Evolutionary conservation across 2,797 vertebrate species (phyloP), one percentile per base, ranked within the genome.

Genomic region (Microctenopoma stevenorrisi): DNA sequence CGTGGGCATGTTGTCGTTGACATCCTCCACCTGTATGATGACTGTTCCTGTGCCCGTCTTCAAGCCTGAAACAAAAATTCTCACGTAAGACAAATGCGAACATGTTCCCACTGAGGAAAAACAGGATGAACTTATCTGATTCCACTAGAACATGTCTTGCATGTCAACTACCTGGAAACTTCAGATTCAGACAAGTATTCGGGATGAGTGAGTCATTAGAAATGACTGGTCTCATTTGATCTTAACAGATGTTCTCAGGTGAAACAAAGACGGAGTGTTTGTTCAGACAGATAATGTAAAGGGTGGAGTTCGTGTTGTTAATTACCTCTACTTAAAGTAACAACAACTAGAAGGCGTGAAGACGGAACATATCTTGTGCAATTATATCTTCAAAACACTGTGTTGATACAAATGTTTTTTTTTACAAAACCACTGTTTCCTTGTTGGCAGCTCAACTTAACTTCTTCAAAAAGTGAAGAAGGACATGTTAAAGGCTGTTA

Each of bases 21-120:
- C 82, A 55, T 96, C 95, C 12, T 91, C 83, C 38, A 98, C 76
- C 53, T 78, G 64, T 67, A 98, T 83, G 15, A 95, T 86, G 22
- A 97, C 82, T 2, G 92, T 96, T 61, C 96, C 97, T 3, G 92
- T 95, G 60, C 95, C 95, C 0, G 94, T 92, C 79, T 96, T 96
- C 11, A 89, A 80, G 82, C 67, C 97, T 98, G 73, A 3, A 59
- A 92, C 1, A 42, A 42, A n/a, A 62, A 15, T 28, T 53, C 16
- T 58, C 15, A 2, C 0, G 1, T 7, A 22, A 13, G 5, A 47
- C 75, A 56, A 64, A 14, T 58, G 30, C n/a, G 7, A 52, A 13
- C 38, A 67, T 18, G 60, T 38, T 0, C 16, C 5, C 1, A 25
- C 15, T 9, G 5, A 10, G 4, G 4, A 28, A 63, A 37, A 35